These are phyloP conservation scores for Drosophila eohydei DNA, from an alignment of 2,888 invertebrate species.

Conservation along the genomic window DNA sequence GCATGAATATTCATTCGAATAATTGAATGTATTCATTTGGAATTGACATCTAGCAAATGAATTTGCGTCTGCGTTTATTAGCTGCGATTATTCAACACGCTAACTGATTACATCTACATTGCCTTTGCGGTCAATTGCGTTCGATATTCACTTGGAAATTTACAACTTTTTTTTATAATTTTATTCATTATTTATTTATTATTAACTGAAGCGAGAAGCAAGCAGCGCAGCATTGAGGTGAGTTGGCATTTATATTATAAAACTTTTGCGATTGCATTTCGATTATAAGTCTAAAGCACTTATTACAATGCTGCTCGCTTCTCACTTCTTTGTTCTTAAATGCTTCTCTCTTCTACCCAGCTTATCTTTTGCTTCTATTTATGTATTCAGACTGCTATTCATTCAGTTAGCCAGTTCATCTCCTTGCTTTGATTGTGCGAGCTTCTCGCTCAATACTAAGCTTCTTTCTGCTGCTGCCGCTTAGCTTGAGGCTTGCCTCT, in stretches of 20 bases:
- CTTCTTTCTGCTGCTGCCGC: not conserved
- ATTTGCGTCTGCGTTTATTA: conserved; percentile 24
- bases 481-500: no score
- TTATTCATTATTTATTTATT: not conserved
- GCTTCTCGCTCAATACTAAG: not conserved
- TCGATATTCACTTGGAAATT: not conserved
- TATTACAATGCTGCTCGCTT: not conserved
- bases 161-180: not conserved
- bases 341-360: not conserved
- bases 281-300: not conserved
- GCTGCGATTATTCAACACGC: conserved; percentile 16
- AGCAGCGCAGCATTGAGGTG: no score
- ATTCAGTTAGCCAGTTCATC: no score
- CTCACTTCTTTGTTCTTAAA: not conserved
- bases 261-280: not conserved
- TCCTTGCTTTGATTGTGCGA: not conserved
- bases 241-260: not conserved
- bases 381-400: not conserved
- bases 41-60: conserved; percentile 17
- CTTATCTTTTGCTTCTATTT: not conserved
- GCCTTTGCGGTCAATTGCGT: conserved; percentile 4
- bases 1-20: conserved; percentile 28
- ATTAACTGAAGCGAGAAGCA: not conserved
- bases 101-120: conserved; percentile 1
- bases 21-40: conserved; percentile 33